Conservation (phyloP, 1,140 invertebrate genomes). For the Drosophila orosa region DNA sequence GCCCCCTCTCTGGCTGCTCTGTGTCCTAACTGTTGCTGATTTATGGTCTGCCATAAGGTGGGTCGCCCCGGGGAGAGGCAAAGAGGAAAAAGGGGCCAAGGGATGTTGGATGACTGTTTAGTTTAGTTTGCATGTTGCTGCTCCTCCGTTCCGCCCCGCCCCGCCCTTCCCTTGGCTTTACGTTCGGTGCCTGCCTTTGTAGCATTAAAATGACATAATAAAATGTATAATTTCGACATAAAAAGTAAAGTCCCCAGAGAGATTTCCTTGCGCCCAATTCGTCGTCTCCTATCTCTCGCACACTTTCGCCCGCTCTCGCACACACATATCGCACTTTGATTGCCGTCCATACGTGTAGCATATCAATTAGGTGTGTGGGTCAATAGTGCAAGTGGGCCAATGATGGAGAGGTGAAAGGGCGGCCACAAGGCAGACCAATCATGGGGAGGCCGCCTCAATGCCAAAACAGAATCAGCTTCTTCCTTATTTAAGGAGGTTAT, state of each 20-base stretch:
- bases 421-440: slow-evolving; percentile 8
- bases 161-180: slow-evolving; percentile 4
- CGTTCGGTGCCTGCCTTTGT: slow-evolving; percentile 31
- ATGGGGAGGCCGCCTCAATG: background rate
- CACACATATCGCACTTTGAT: slow-evolving; percentile 46
- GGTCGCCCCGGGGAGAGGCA: slow-evolving; percentile 7
- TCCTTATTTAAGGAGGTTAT: slow-evolving; percentile 13
- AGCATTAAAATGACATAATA: slow-evolving; percentile 72
- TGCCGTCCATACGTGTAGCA: slow-evolving; percentile 62
- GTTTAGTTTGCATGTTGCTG: slow-evolving; percentile 63
- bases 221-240: slow-evolving; percentile 78
- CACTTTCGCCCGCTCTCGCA: background rate
- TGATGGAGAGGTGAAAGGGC: slow-evolving; percentile 28
- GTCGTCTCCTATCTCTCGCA: slow-evolving; percentile 11
- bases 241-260: slow-evolving; percentile 66
- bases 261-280: slow-evolving; percentile 45
- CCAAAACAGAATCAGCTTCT: slow-evolving; percentile 20
- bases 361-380: slow-evolving; percentile 76
- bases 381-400: slow-evolving; percentile 64
- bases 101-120: slow-evolving; percentile 55
- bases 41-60: slow-evolving; percentile 48
- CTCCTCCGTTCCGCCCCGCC: background rate
- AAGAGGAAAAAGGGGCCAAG: background rate
- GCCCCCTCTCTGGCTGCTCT: slow-evolving; percentile 3
- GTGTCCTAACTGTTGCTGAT: slow-evolving; percentile 71